Evolutionary conservation across 1,140 invertebrate genomes (phyloP), one percentile per base, ranked within the genome.

Genomic region (Listronotus bonariensis): DNA sequence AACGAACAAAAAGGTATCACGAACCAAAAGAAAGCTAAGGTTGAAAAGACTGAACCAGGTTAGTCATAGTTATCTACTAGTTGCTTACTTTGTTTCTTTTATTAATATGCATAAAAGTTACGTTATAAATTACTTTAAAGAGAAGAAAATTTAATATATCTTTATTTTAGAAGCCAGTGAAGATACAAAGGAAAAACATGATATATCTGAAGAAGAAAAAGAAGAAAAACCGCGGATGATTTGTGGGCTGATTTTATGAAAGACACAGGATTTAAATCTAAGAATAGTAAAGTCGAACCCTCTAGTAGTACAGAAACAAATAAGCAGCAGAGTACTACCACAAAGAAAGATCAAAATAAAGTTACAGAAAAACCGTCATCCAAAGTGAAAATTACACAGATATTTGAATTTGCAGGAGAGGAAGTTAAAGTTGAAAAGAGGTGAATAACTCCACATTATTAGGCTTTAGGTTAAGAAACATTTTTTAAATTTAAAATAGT

Each of bases 191-290:
- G 17, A 20, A 20, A 49, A 1, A 1, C 3, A n/a, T 31, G 14
- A 43, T 8, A 1, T 43, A 5, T 11, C 58, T 11, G 41, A 34
- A 36, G 53, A 65, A 10, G n/a, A 67, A 12, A 36, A 36, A 38
- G 69, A 69, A 32, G 55, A 61, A 56, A 66, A 69, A 34, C n/a
- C n/a, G 51, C 43, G 57, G 88, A 90, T 74, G 84, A 86, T 66
- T 75, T 92, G 1, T 92, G 89, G 89, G 87, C 88, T 8, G 86
- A 86, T 76, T 92, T 92, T 73, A 83, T 89, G 73, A 87, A 85
- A 73, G 88, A 89, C 73, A 87, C 88, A 57, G 84, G 85, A 75
- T 81, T 82, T 65, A 80, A 81, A 75, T 74, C 79, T 36, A 76
- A 76, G 67, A 43, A 59, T 49, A 67, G 38, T 32, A 60, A 15